Evolutionary conservation across 1,140 invertebrate species (phyloP), one percentile per base, ranked within the genome.

Genomic region (Chironomus tepperi): DNA sequence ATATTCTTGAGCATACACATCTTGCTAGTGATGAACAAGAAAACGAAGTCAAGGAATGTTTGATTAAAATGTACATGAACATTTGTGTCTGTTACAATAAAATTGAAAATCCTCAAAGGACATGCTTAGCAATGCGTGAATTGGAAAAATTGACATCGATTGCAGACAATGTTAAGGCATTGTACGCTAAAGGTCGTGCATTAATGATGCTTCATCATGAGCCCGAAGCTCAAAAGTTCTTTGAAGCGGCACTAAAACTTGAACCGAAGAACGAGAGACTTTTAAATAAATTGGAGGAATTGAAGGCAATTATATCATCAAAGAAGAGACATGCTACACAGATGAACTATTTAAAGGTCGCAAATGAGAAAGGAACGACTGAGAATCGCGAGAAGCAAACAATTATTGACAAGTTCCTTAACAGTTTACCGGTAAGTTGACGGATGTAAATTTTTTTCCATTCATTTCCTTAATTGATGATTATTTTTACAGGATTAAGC

Each of bases 21-120:
- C 65, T 70, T 18, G 19, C 16, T 21, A 70, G 18, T 19, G 16
- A 19, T 9, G 18, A 70, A 7, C 15, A 70, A 19, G 65, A 70
- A 19, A 21, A 19, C 7, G 65, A 70, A 8, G 7, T 19, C 8
- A 18, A 21, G 8, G 16, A 19, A 16, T 70, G 18, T 70, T 21
- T 70, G 6, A 70, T 70, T 10, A 70, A 70, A 70, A 70, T 70
- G 65, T 70, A 70, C 18, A 10, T 19, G 65, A 18, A 70, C 9
- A 18, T 70, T 10, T n/a, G n/a, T 18, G 0, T 70, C 0, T 19
- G 65, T 10, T 70, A 70, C 12, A 70, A 70, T 16, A 19, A 70
- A 7, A 18, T 21, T 19, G 18, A 21, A 1, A 8, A 7, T 8
- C 65, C 65, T 1, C n/a, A 70, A 16, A 70, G 18, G 18, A 70